phyloP scores from a whole-genome alignment of 2,797 vertebrate genomes.

The Avahi laniger region DNA sequence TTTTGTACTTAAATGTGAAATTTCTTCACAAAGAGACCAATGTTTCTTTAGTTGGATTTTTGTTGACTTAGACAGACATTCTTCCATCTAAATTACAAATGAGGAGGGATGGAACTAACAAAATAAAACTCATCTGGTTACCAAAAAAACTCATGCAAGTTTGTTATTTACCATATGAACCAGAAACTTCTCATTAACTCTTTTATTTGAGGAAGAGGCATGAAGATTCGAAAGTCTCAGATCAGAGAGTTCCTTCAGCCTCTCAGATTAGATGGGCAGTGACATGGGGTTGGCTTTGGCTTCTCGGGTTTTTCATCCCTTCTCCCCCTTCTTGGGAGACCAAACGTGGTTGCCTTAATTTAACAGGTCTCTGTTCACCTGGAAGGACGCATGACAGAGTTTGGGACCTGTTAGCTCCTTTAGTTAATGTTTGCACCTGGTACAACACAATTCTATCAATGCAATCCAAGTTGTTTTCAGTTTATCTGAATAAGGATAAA shows the following conservation, averaged over 20 bases:
- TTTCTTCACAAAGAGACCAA: neutral
- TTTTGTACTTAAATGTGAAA: neutral
- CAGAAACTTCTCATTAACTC: neutral
- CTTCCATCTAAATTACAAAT: conserved; percentile 10
- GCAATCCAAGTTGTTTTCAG: neutral
- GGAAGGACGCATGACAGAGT: neutral
- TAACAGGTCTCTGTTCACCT: neutral
- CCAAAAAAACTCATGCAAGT: neutral
- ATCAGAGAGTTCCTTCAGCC: neutral
- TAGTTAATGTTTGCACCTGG: neutral
- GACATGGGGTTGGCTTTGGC: neutral
- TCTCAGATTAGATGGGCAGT: neutral
- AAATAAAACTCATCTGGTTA: neutral
- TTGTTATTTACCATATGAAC: neutral
- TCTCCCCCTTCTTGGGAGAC: neutral
- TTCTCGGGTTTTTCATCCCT: neutral
- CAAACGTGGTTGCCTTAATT: neutral
- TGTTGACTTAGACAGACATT: neutral
- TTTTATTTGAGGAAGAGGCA: neutral
- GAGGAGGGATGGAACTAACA: neutral
- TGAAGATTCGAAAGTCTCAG: neutral
- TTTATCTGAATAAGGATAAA: neutral
- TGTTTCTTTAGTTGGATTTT: conserved; percentile 31
- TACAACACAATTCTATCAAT: neutral
- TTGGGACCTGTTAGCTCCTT: neutral